Percentiles rank a stretch among this genome's conserved stretches.
Conservation (phyloP, 2,888 invertebrate species). For the Sepiola atlantica region DNA sequence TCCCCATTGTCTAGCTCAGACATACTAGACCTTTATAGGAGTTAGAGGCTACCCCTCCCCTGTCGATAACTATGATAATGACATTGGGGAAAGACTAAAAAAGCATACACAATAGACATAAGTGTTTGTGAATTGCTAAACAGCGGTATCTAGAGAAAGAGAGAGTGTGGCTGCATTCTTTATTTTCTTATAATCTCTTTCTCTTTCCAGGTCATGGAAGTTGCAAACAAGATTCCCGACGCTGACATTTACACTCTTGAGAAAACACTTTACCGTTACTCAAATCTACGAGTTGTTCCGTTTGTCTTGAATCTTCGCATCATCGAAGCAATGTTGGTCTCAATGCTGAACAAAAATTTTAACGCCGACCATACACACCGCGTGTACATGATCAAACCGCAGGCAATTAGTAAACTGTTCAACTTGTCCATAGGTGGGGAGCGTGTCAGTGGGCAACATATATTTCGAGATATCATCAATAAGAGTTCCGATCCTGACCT, state of each 20-base stretch:
- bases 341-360: slow-evolving; percentile 54
- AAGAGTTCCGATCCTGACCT: slow-evolving; percentile 46
- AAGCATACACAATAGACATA: no score
- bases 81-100: no score
- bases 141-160: no score
- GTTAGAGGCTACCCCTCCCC: no score
- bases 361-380: slow-evolving; percentile 49
- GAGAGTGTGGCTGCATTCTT: no score
- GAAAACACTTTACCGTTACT: slow-evolving; percentile 50
- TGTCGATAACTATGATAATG: no score
- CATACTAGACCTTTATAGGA: no score
- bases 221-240: slow-evolving; percentile 50
- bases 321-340: slow-evolving; percentile 53
- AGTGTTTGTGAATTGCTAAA: no score
- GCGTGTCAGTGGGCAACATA: slow-evolving; percentile 56
- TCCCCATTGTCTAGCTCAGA: no score
- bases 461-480: slow-evolving; percentile 52
- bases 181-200: neutral
- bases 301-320: slow-evolving; percentile 51
- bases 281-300: slow-evolving; percentile 52
- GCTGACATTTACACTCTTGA: slow-evolving; percentile 54
- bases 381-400: slow-evolving; percentile 52
- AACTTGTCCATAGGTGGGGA: slow-evolving; percentile 57
- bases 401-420: slow-evolving; percentile 52
- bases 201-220: slow-evolving; percentile 51